A percentile compares a stretch with the other conserved stretches of the same genome.
Evolutionary conservation across 2,888 invertebrate genomes (phyloP).

Genomic region (Iphiclides podalirius): DNA sequence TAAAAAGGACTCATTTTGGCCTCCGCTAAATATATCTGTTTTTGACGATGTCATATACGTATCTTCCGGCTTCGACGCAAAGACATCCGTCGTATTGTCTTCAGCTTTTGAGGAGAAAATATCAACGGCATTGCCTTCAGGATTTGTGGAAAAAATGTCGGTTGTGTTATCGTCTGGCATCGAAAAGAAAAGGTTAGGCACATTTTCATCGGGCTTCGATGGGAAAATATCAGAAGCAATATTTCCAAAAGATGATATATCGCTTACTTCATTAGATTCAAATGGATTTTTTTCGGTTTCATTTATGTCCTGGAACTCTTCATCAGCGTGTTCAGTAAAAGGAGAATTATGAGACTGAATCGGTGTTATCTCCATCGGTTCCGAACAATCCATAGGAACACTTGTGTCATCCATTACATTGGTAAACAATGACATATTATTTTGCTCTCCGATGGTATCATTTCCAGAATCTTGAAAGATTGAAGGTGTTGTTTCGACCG

Average conservation of each 20-base stretch:
- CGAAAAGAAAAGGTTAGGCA: neutral
- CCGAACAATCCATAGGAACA: slow-evolving; percentile 63
- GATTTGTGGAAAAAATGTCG: neutral
- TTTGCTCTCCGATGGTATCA: slow-evolving; percentile 22
- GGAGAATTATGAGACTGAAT: slow-evolving; percentile 50
- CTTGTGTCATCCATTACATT: slow-evolving; percentile 30
- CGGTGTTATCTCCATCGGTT: slow-evolving; percentile 38
- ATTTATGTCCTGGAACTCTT: slow-evolving; percentile 34
- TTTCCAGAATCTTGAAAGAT: slow-evolving; percentile 28
- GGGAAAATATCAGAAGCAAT: slow-evolving; percentile 43
- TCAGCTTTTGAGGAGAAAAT: slow-evolving; percentile 30
- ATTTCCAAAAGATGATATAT: slow-evolving; percentile 34
- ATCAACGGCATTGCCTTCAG: neutral
- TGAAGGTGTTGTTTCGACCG: slow-evolving; percentile 14
- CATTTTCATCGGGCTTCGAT: slow-evolving; percentile 30
- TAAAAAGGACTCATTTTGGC: slow-evolving; percentile 31
- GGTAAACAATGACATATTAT: slow-evolving; percentile 8
- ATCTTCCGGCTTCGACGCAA: slow-evolving; percentile 27
- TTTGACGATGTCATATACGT: slow-evolving; percentile 33
- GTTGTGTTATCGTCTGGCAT: neutral
- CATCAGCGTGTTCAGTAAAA: slow-evolving; percentile 45
- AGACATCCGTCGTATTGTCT: neutral
- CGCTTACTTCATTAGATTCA: slow-evolving; percentile 39
- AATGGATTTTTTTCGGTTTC: slow-evolving; percentile 63
- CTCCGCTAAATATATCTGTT: slow-evolving; percentile 32